A percentile compares a stretch with the other conserved stretches of the same genome.
phyloP scores from a whole-genome alignment of 2,888 invertebrate species.

The Herminia tarsipennalis region DNA sequence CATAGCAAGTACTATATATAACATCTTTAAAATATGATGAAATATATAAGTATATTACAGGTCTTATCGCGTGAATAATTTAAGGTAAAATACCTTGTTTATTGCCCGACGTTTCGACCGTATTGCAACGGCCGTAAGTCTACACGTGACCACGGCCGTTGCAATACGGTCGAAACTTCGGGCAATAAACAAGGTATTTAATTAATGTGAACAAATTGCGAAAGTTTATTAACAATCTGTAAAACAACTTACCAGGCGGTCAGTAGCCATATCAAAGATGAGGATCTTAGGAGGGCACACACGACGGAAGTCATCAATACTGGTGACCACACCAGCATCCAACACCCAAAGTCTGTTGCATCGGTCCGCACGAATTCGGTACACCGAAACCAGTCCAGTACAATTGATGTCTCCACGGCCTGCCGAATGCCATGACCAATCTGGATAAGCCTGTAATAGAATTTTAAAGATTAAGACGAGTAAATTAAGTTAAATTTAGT shows the following conservation, averaged over 20 bases:
- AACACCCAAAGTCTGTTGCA: slow-evolving; percentile 94
- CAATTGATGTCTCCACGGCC: slow-evolving; percentile 90
- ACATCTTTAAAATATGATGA: no score
- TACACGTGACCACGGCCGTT: no score
- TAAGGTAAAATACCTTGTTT: no score
- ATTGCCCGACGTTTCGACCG: no score
- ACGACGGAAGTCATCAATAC: slow-evolving; percentile 87
- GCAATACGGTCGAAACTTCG: no score
- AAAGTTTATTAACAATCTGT: background rate
- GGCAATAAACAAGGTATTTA: no score
- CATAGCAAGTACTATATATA: no score
- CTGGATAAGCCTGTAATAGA: slow-evolving; percentile 87
- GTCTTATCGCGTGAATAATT: no score
- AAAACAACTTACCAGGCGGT: slow-evolving; percentile 84
- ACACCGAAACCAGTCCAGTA: slow-evolving; percentile 91
- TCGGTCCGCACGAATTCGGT: slow-evolving; percentile 90
- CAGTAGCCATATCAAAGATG: slow-evolving; percentile 91
- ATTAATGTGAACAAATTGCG: no score
- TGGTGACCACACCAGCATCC: slow-evolving; percentile 91
- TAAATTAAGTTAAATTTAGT: no score
- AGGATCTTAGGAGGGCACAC: slow-evolving; percentile 93
- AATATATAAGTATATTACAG: no score
- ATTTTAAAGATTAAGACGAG: background rate
- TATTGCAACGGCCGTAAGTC: no score
- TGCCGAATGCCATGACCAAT: slow-evolving; percentile 91